Evolutionary conservation across 1,140 invertebrate genomes (phyloP).

Genomic region (Leptopilina boulardi): DNA sequence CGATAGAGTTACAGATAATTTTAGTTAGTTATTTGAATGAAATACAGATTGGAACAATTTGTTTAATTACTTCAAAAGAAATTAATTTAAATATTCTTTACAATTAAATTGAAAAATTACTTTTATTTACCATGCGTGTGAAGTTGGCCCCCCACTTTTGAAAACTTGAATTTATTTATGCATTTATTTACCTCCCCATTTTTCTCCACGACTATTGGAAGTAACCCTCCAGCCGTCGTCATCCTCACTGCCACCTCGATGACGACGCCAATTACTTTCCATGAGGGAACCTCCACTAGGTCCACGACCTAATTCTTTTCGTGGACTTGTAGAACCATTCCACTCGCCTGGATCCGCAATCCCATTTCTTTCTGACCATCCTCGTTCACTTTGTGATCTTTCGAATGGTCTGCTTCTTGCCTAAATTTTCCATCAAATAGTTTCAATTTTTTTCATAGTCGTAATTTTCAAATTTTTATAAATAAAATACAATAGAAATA

Average conservation of each 20-base stretch:
- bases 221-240: constrained; percentile 79
- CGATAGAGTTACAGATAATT: no score
- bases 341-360: constrained; percentile 78
- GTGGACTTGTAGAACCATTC: constrained; percentile 79
- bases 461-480: no score
- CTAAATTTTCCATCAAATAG: constrained; percentile 46
- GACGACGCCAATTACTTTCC: constrained; percentile 81
- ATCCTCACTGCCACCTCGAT: constrained; percentile 77
- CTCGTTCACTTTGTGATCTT: constrained; percentile 74
- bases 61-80: no score
- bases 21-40: no score
- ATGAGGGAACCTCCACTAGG: constrained; percentile 75
- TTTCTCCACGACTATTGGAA: constrained; percentile 67
- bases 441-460: constrained; percentile 34
- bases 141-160: no score
- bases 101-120: constrained; percentile 40
- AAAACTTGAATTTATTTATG: no score
- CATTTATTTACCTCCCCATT: constrained; percentile 75
- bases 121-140: no score
- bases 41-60: no score
- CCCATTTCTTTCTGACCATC: constrained; percentile 81
- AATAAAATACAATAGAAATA: no score
- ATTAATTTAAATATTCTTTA: not conserved
- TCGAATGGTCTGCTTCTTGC: constrained; percentile 70
- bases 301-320: constrained; percentile 78